A percentile compares a stretch with the other conserved stretches of the same genome.
Conservation (phyloP, 2,113 vertebrate species). For the Tricholaema leucomelas region DNA sequence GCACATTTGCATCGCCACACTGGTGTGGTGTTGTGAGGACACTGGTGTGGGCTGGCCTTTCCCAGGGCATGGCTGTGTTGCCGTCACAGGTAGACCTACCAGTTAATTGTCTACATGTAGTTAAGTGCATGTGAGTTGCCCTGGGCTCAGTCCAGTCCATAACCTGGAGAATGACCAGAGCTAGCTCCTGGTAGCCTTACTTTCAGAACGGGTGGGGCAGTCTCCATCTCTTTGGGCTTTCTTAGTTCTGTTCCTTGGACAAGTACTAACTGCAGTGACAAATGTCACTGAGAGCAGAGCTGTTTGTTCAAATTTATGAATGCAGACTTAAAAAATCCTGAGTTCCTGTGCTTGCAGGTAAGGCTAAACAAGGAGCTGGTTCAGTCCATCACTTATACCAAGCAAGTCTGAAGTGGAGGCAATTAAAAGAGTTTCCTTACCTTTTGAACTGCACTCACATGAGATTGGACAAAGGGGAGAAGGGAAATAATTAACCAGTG, state of each 20-base stretch:
- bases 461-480: neutral
- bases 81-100: neutral
- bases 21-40: neutral
- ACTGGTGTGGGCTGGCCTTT: neutral
- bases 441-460: neutral
- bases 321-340: neutral
- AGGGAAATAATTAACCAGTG: neutral
- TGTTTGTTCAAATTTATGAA: neutral
- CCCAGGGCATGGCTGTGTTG: neutral
- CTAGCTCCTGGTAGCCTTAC: neutral
- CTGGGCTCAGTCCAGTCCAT: slow-evolving; percentile 19
- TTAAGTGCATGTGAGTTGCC: slow-evolving; percentile 42
- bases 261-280: neutral
- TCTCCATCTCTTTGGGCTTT: neutral
- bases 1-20: neutral
- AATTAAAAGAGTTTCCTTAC: neutral
- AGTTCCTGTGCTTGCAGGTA: neutral
- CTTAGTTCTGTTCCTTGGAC: neutral
- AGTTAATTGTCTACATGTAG: slow-evolving; percentile 30
- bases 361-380: neutral
- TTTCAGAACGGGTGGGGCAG: neutral
- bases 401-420: neutral
- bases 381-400: neutral
- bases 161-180: slow-evolving; percentile 16
- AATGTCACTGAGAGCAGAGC: neutral